phyloP scores from a whole-genome alignment of 2,888 invertebrate species.

The Drosophila conformis region DNA sequence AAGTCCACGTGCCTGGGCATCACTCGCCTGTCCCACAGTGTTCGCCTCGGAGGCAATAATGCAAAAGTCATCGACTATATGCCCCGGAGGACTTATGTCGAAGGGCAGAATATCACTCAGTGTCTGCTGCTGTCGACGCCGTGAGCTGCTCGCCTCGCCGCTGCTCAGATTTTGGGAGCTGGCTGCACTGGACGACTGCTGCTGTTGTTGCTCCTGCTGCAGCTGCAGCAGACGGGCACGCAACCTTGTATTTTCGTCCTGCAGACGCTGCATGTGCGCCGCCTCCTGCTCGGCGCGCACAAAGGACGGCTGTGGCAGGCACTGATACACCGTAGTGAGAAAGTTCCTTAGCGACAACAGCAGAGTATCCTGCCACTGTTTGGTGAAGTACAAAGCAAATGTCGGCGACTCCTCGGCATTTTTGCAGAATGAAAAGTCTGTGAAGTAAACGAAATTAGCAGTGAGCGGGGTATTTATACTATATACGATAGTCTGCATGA shows the following conservation, averaged over 20 bases:
- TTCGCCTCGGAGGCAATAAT: constrained; percentile 92
- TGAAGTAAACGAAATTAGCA: constrained; percentile 66
- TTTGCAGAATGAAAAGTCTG: constrained; percentile 95
- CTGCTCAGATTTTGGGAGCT: constrained; percentile 64
- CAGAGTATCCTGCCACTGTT: constrained; percentile 98
- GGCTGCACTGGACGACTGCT: constrained; percentile 39
- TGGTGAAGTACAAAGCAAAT: constrained; percentile 95
- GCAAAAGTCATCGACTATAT: constrained; percentile 96
- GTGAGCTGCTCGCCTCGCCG: constrained; percentile 42
- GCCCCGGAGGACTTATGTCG: constrained; percentile 90
- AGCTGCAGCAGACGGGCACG: constrained; percentile 85
- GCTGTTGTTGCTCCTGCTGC: constrained; percentile 70
- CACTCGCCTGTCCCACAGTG: constrained; percentile 82
- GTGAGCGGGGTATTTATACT: not conserved
- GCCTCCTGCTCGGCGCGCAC: constrained; percentile 95
- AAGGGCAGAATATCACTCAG: constrained; percentile 88
- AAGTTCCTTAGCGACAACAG: constrained; percentile 96
- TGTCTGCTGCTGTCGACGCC: constrained; percentile 86
- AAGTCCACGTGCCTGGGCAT: constrained; percentile 90
- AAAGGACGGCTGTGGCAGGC: constrained; percentile 94
- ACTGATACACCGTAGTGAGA: constrained; percentile 94
- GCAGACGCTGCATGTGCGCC: constrained; percentile 90
- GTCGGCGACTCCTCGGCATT: constrained; percentile 95
- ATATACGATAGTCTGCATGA: not conserved
- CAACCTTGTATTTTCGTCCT: constrained; percentile 92